Evolutionary conservation across 2,113 vertebrate genomes (phyloP).

Genomic region (Tringa solitaria): DNA sequence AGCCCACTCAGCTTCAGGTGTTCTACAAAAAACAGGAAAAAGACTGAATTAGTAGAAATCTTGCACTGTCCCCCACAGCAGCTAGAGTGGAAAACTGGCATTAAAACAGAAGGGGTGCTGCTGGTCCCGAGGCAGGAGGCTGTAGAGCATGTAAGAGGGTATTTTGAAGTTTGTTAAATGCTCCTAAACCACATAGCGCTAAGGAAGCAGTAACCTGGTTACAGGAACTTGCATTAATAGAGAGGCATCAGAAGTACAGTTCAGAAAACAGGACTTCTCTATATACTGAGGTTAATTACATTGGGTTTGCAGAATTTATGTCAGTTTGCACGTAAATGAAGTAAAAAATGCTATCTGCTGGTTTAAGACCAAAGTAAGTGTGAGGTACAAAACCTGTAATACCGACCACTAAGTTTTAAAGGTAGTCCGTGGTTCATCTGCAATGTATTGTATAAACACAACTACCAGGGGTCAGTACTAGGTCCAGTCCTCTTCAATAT

Average conservation of each 20-base stretch:
- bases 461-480: not conserved
- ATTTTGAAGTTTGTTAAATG: not conserved
- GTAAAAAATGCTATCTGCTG: not conserved
- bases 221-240: not conserved
- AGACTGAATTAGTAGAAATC: not conserved
- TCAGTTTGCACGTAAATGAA: not conserved
- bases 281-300: not conserved
- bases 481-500: too few species aligned
- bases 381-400: not conserved
- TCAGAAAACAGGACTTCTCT: not conserved
- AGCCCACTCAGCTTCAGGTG: not conserved
- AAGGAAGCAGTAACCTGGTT: not conserved
- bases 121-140: not conserved
- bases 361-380: not conserved
- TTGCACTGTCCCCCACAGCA: not conserved
- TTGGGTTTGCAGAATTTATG: not conserved
- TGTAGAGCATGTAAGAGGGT: accelerated
- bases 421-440: not conserved
- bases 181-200: not conserved
- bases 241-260: not conserved
- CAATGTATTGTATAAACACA: not conserved
- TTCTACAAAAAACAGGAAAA: not conserved
- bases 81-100: not conserved
- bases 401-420: not conserved
- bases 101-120: not conserved